Evolutionary conservation across 1,140 invertebrate genomes (phyloP).

Genomic region (Microplitis demolitor): DNA sequence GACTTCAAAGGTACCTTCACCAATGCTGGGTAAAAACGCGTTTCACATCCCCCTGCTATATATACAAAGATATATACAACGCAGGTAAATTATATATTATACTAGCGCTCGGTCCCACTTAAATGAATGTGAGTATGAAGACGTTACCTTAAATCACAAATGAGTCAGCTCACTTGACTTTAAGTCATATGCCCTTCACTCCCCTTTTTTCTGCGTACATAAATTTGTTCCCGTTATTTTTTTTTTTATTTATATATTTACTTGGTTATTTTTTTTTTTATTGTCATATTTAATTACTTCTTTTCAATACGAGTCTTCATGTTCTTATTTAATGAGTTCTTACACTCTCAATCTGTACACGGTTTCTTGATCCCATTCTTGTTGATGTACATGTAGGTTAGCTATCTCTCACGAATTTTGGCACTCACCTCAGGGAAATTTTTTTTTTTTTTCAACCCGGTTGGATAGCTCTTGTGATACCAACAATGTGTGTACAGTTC

Average conservation of each 20-base stretch:
- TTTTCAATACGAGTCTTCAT: no score
- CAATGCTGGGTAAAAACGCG: conserved; percentile 30
- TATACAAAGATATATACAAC: conserved; percentile 27
- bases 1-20: conserved; percentile 47
- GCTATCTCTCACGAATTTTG: conserved; percentile 5
- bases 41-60: conserved; percentile 39
- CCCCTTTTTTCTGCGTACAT: not conserved
- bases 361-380: not conserved
- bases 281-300: not conserved
- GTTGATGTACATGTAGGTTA: not conserved
- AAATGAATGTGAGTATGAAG: not conserved
- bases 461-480: not conserved
- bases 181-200: not conserved
- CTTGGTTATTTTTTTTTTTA: no score
- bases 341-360: not conserved
- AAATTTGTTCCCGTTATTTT: not conserved
- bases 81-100: conserved; percentile 50
- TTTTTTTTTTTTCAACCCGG: not conserved
- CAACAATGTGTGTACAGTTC: conserved; percentile 1
- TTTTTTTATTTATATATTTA: not conserved
- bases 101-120: conserved; percentile 21
- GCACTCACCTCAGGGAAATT: not conserved
- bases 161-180: conserved; percentile 10
- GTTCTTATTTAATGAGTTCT: not conserved
- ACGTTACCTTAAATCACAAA: conserved; percentile 5